These are phyloP conservation scores for Chunga burmeisteri DNA, from an alignment of 2,113 vertebrate genomes.

Conservation along the genomic window DNA sequence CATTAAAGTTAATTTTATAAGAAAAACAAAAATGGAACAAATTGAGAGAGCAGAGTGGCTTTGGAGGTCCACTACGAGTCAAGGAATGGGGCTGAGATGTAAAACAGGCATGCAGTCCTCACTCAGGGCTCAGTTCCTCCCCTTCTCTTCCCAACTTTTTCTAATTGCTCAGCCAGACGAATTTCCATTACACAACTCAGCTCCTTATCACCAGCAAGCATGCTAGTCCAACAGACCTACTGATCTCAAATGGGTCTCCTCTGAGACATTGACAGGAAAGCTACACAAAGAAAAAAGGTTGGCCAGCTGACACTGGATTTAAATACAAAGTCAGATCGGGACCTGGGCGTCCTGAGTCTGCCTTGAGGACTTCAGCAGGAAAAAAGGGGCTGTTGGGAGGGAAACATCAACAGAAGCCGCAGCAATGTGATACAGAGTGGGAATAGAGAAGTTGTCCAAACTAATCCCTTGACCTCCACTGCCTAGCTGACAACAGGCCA, in stretches of 20 bases:
- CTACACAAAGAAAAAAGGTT: neutral
- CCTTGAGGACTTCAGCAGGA: neutral
- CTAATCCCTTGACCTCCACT: neutral
- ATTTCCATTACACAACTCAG: constrained; percentile 11
- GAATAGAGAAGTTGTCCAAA: neutral
- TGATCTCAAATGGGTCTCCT: neutral
- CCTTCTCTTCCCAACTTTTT: neutral
- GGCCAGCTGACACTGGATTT: neutral
- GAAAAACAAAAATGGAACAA: neutral
- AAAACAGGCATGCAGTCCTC: neutral
- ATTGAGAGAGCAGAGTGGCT: neutral
- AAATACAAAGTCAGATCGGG: neutral
- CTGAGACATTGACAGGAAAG: constrained; percentile 5
- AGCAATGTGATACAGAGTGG: neutral
- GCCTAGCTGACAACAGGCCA: neutral
- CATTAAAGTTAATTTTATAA: neutral
- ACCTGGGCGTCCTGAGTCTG: neutral
- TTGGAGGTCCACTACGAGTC: neutral
- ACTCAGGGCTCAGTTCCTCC: neutral
- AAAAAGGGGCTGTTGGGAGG: neutral
- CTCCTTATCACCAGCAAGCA: constrained; percentile 14
- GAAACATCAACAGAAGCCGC: neutral
- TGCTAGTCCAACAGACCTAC: neutral
- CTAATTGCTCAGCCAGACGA: neutral
- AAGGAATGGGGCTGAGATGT: neutral